phyloP scores from a whole-genome alignment of 2,113 vertebrate species.

The Coptodon rendalli region DNA sequence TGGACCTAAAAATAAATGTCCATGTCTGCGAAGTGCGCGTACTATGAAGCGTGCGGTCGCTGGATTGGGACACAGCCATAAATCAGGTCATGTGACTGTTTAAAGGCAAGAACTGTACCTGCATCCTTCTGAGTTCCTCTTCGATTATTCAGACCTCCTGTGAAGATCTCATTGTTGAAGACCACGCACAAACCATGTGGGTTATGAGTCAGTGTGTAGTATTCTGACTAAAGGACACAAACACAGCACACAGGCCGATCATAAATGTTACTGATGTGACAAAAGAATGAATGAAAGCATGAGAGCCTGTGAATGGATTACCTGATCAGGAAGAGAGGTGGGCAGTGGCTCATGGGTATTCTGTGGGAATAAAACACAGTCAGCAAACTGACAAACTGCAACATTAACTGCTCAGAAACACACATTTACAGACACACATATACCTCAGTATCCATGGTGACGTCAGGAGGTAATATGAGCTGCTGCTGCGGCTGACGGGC shows the following conservation, averaged over 20 bases:
- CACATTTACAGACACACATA: background rate
- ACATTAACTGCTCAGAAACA: background rate
- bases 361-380: background rate
- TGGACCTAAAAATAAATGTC: too few species aligned
- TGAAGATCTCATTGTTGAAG: slow-evolving; percentile 59
- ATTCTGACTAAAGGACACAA: slow-evolving; percentile 3
- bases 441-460: slow-evolving; percentile 6
- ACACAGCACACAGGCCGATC: background rate
- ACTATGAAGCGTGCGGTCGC: too few species aligned
- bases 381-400: background rate
- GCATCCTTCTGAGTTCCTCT: slow-evolving; percentile 46
- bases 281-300: background rate
- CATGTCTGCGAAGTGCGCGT: too few species aligned
- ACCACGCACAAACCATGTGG: slow-evolving; percentile 63
- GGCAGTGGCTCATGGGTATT: background rate
- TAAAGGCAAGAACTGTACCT: background rate
- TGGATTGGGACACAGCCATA: too few species aligned
- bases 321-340: background rate
- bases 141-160: accelerated
- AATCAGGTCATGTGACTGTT: background rate
- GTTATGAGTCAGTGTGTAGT: slow-evolving; percentile 31
- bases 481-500: accelerated
- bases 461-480: accelerated
- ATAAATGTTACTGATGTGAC: background rate
- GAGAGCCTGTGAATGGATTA: background rate